Conservation (phyloP, 2,888 invertebrate genomes). For the Tetheella fluctuosa region DNA sequence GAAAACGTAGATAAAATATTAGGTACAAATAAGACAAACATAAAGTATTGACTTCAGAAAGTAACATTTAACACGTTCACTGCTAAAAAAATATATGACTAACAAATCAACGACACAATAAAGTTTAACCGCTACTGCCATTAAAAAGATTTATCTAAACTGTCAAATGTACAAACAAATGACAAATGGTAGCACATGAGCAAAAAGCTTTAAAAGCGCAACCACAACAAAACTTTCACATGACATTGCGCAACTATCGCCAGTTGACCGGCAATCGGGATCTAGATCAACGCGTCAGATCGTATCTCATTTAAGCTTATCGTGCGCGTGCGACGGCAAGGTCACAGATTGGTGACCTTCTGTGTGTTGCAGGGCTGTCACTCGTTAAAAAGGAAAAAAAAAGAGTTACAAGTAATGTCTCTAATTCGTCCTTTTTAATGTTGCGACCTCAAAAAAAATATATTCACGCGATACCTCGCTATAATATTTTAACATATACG, state of each 20-base stretch:
- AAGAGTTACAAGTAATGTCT: too few relatives aligned
- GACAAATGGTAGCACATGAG: slow-evolving; percentile 4
- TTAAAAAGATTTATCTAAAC: not conserved
- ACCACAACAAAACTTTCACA: slow-evolving; percentile 15
- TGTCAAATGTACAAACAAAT: slow-evolving; percentile 11
- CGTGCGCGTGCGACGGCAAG: slow-evolving; percentile 37
- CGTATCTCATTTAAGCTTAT: slow-evolving; percentile 35
- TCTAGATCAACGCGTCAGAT: slow-evolving; percentile 49
- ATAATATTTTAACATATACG: too few relatives aligned
- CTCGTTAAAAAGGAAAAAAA: not conserved
- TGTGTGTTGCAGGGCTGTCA: not conserved
- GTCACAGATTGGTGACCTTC: slow-evolving; percentile 27
- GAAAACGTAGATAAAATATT: not conserved
- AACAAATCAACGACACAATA: not conserved
- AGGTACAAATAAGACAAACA: too few relatives aligned
- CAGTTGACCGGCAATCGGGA: slow-evolving; percentile 25
- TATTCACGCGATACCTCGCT: too few relatives aligned
- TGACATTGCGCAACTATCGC: slow-evolving; percentile 21
- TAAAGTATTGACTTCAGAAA: too few relatives aligned
- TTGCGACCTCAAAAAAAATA: too few relatives aligned
- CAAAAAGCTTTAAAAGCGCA: slow-evolving; percentile 16
- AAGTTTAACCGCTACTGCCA: not conserved
- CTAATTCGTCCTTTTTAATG: too few relatives aligned
- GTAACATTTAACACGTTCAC: not conserved
- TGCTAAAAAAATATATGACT: not conserved